Evolutionary conservation across 2,888 invertebrate genomes (phyloP), one percentile per base, ranked within the genome.

Genomic region (Euplexia lucipara): DNA sequence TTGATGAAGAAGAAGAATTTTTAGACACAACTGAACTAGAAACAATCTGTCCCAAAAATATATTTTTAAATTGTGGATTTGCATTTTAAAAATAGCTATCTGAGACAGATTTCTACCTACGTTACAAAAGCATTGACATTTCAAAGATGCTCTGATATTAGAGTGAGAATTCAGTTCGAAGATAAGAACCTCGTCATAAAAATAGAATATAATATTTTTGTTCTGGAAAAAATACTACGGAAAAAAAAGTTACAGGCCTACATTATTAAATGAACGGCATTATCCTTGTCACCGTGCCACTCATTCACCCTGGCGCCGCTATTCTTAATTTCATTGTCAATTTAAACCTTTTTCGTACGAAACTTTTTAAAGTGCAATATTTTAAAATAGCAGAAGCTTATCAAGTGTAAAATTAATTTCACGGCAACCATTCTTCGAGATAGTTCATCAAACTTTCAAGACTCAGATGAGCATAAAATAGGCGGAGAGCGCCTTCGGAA

Each of bases 321-420:
- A 39, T 26, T 30, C 65, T 47, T 65, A 61, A 74, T 65, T 70
- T 74, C 48, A 74, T 57, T 70, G 74, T 54, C 74, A 57, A 65
- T 65, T 70, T 58, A 56, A 70, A 59, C 48, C 61, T 54, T 75
- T 74, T 67, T 59, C 48, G 47, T 37, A 44, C 30, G 22, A n/a
- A 75, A 60, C 62, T 57, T 72, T 74, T 66, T 57, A 70, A 79
- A 75, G 70, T 64, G 68, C 66, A 63, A 62, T 68, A 75, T 79
- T 67, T 78, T 78, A 78, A 85, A 86, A 85, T 85, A 83, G 72
- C 85, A 70, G 63, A 71, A 82, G 75, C 83, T 88, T 86, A 86
- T 86, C 86, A 88, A 91, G 90, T 90, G 89, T 90, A 84, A 91
- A 91, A 91, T 90, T 89, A 91, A 90, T 90, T 91, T 87, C 70